Evolutionary conservation across 2,113 vertebrate genomes (phyloP).

Genomic region (Ammodytes marinus): DNA sequence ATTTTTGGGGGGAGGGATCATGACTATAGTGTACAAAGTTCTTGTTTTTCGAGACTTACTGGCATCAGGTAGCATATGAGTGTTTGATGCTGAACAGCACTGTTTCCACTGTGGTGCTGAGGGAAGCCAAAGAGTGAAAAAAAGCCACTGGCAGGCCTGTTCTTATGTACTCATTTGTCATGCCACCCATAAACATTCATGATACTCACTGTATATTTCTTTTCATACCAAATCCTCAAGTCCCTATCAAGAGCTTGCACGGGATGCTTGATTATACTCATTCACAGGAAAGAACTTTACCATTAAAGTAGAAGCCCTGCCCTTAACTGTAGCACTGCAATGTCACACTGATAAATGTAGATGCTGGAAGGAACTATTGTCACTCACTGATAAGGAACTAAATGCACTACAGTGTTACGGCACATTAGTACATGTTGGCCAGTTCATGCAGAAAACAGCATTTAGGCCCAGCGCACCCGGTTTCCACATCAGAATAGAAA

Average conservation of each 20-base stretch:
- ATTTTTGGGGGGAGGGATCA: constrained; percentile 36
- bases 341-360: constrained; percentile 67
- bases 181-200: constrained; percentile 61
- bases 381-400: constrained; percentile 68
- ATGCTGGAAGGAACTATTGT: constrained; percentile 62
- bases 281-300: constrained; percentile 23
- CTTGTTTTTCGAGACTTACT: constrained; percentile 71
- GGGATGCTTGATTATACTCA: constrained; percentile 34
- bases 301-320: constrained; percentile 37
- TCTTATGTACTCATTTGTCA: constrained; percentile 61
- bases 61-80: constrained; percentile 72
- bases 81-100: constrained; percentile 66
- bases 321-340: constrained; percentile 41
- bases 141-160: constrained; percentile 50
- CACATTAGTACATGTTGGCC: constrained; percentile 24
- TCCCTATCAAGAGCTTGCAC: not conserved
- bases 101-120: constrained; percentile 74
- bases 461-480: constrained; percentile 44
- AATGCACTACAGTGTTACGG: constrained; percentile 49
- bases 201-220: constrained; percentile 39
- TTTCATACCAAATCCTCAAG: constrained; percentile 29
- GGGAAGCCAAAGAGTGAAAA: constrained; percentile 76
- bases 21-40: constrained; percentile 52
- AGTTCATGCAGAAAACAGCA: constrained; percentile 25
- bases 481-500: constrained; percentile 65